These are phyloP conservation scores for Ochropleura leucogaster DNA, from an alignment of 2,888 invertebrate genomes.

Conservation along the genomic window DNA sequence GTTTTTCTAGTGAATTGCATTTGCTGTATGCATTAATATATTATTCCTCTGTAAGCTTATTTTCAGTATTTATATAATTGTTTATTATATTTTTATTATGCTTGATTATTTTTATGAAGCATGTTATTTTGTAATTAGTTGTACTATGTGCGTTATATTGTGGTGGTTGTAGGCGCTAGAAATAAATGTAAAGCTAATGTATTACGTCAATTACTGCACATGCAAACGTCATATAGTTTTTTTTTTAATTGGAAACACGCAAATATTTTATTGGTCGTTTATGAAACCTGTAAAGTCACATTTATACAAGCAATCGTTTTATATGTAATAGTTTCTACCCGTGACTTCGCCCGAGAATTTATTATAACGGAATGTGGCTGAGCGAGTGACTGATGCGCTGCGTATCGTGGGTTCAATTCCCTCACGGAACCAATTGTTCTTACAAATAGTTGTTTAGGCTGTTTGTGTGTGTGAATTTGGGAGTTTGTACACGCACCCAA, in stretches of 20 bases:
- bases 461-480: no score
- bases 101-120: neutral
- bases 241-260: neutral
- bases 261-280: neutral
- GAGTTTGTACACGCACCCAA: no score
- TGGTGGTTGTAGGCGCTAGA: neutral
- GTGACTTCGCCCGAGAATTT: neutral
- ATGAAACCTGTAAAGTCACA: neutral
- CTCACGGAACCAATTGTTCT: no score
- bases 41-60: neutral
- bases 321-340: neutral
- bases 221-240: neutral
- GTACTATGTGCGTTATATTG: neutral
- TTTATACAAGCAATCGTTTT: neutral
- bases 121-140: neutral
- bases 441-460: no score
- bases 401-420: no score
- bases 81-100: neutral
- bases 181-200: constrained; percentile 7
- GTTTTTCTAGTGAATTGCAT: neutral
- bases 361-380: no score
- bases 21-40: neutral
- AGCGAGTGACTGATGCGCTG: no score
- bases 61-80: neutral
- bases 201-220: neutral